Evolutionary conservation across 2,113 vertebrate genomes (phyloP).

Genomic region (Empidonax alnorum): DNA sequence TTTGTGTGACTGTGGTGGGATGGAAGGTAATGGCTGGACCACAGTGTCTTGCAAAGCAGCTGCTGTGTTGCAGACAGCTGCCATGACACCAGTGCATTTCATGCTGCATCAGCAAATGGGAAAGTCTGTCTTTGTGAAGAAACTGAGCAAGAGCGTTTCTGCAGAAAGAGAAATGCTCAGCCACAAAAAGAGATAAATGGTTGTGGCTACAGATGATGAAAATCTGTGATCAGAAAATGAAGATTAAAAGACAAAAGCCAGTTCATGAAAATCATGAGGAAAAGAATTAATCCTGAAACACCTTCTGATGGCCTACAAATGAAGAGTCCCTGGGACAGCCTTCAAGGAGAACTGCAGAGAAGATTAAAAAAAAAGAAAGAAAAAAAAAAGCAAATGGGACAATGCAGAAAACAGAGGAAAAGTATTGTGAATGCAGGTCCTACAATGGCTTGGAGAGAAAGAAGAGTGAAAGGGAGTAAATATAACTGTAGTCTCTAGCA

Average conservation of each 20-base stretch:
- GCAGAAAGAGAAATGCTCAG: not conserved
- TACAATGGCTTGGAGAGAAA: not conserved
- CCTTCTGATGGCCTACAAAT: not conserved
- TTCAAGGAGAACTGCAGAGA: not conserved
- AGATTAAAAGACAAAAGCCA: not conserved
- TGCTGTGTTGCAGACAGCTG: not conserved
- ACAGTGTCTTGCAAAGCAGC: not conserved
- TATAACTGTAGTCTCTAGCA: not conserved
- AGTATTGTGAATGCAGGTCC: not conserved
- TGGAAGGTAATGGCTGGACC: not conserved
- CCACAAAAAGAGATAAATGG: not conserved
- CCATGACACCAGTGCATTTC: not conserved
- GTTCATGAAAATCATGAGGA: not conserved
- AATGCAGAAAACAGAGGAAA: not conserved
- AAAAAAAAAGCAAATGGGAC: not conserved
- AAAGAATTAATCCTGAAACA: not conserved
- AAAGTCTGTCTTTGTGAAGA: not conserved
- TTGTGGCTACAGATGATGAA: not conserved
- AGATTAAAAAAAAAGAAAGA: not conserved
- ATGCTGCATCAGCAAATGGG: not conserved
- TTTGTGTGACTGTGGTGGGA: not conserved
- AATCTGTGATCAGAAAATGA: not conserved
- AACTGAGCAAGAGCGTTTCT: not conserved
- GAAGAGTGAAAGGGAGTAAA: not conserved
- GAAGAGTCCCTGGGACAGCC: not conserved